Percentiles rank a stretch among this genome's conserved stretches.
Conservation (phyloP, 2,888 invertebrate species). For the Chymomyza caudatula region DNA sequence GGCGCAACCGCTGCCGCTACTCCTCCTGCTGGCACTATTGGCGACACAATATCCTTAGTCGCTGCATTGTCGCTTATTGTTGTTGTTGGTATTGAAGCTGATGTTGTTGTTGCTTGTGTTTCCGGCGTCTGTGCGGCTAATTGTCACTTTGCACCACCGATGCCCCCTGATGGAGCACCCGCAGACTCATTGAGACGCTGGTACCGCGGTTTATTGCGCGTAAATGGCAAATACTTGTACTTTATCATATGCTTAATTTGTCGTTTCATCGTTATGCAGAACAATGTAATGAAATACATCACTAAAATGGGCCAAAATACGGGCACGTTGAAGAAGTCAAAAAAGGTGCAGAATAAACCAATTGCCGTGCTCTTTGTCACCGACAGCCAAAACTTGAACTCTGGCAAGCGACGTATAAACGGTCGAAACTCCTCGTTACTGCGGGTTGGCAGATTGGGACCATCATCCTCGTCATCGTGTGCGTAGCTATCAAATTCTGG, state of each 20-base stretch:
- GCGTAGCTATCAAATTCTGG: slow-evolving; percentile 91
- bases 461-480: slow-evolving; percentile 85
- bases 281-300: slow-evolving; percentile 99
- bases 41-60: slow-evolving; percentile 43
- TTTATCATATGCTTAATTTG: slow-evolving; percentile 99
- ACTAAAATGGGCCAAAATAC: slow-evolving; percentile 99
- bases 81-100: slow-evolving; percentile 42
- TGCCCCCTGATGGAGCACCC: slow-evolving; percentile 23
- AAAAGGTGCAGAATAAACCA: slow-evolving; percentile 94
- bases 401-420: slow-evolving; percentile 96
- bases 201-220: slow-evolving; percentile 98
- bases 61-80: slow-evolving; percentile 58
- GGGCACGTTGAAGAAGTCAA: slow-evolving; percentile 98
- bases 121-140: slow-evolving; percentile 79
- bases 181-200: slow-evolving; percentile 81
- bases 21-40: slow-evolving; percentile 36
- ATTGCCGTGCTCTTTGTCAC: slow-evolving; percentile 95
- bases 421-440: slow-evolving; percentile 99
- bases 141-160: slow-evolving; percentile 78
- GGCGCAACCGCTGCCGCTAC: slow-evolving; percentile 35
- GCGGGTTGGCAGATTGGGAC: slow-evolving; percentile 96
- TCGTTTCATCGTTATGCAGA: slow-evolving; percentile 99
- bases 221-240: slow-evolving; percentile 99
- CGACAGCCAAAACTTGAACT: slow-evolving; percentile 99
- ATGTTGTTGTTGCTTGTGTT: slow-evolving; percentile 47